Percentiles rank a stretch among this genome's conserved stretches.
phyloP scores from a whole-genome alignment of 1,140 invertebrate genomes.

The Fopius arisanus region DNA sequence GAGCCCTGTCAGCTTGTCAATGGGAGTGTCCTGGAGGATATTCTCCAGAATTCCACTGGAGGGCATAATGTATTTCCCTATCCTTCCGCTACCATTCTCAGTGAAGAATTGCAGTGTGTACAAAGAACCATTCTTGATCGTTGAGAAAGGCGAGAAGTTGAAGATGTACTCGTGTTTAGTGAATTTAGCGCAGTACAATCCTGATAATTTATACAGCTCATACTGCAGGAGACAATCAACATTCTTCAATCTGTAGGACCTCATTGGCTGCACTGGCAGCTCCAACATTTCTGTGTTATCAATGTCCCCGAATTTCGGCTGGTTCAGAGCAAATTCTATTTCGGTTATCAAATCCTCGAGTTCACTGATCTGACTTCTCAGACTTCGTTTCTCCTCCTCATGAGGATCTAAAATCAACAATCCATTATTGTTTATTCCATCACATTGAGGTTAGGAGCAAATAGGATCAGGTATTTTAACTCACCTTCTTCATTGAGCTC shows the following conservation, averaged over 20 bases:
- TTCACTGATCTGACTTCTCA: conserved; percentile 35
- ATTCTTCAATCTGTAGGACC: neutral
- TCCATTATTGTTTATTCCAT: neutral
- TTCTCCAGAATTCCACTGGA: conserved; percentile 35
- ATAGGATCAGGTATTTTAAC: neutral
- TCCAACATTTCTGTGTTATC: neutral
- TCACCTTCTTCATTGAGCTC: neutral
- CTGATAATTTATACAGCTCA: conserved; percentile 38
- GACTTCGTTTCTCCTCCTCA: conserved; percentile 27
- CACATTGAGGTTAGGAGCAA: neutral
- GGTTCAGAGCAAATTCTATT: conserved; percentile 24
- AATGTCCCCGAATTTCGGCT: neutral
- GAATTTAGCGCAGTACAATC: conserved; percentile 37
- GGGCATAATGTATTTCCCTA: conserved; percentile 49
- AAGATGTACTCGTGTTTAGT: conserved; percentile 34
- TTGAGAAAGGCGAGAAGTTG: conserved; percentile 26
- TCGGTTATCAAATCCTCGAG: conserved; percentile 32
- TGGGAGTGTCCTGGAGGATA: conserved; percentile 27
- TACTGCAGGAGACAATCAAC: conserved; percentile 20
- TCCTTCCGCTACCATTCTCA: neutral
- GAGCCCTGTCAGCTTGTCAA: conserved; percentile 25
- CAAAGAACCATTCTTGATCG: neutral
- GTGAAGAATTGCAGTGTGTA: conserved; percentile 36
- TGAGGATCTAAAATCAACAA: conserved; percentile 13
- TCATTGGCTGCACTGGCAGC: neutral